Conservation (phyloP, 2,888 invertebrate genomes). For the Punctoribates punctum region DNA sequence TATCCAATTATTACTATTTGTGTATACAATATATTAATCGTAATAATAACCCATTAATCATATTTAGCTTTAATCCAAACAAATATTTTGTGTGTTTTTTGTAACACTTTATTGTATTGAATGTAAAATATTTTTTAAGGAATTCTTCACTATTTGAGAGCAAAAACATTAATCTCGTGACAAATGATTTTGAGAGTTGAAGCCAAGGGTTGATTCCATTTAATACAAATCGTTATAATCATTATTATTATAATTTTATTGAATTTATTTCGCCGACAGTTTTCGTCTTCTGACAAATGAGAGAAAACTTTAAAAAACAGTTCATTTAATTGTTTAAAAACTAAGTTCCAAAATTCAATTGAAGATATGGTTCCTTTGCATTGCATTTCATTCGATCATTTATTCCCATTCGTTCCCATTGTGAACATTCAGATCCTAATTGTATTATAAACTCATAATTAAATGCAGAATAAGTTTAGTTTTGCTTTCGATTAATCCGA, state of each 20-base stretch:
- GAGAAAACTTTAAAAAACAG: conserved; percentile 34
- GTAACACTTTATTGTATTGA: background rate
- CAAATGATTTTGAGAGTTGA: background rate
- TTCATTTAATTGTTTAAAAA: background rate
- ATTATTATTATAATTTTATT: background rate
- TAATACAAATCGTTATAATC: background rate
- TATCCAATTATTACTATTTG: conserved; percentile 16
- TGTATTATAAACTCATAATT: conserved; percentile 1
- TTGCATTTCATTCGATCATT: background rate
- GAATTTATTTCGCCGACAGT: background rate
- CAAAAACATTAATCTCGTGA: conserved; percentile 22
- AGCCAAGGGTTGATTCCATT: background rate
- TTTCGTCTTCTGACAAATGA: background rate
- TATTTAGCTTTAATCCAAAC: conserved; percentile 28
- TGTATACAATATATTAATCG: conserved; percentile 32
- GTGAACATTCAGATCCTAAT: background rate
- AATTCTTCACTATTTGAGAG: background rate
- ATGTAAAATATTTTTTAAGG: conserved; percentile 16
- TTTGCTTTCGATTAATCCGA: conserved; percentile 7
- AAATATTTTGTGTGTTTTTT: conserved; percentile 30
- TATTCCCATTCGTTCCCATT: background rate
- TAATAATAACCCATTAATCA: conserved; percentile 33
- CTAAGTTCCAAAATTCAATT: conserved; percentile 19
- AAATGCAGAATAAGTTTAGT: background rate
- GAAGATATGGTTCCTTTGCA: conserved; percentile 29